Conservation (phyloP, 2,797 vertebrate genomes). For the Alauda arvensis region DNA sequence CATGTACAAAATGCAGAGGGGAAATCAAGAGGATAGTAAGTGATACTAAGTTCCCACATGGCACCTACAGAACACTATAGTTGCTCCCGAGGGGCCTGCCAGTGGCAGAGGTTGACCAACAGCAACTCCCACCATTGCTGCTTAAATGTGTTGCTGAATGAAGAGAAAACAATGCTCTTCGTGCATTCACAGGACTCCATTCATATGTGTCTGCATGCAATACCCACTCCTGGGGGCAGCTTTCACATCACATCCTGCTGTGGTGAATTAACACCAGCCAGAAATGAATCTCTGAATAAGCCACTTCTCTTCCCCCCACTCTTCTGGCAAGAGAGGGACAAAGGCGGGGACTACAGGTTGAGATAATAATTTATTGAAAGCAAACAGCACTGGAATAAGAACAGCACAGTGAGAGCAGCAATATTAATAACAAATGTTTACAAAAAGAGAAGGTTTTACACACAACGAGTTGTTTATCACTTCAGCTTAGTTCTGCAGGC, state of each 20-base stretch:
- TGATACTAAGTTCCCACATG: background rate
- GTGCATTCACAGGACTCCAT: background rate
- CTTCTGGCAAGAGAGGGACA: background rate
- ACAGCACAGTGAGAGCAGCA: background rate
- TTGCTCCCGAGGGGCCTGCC: background rate
- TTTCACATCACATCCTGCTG: background rate
- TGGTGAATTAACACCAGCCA: background rate
- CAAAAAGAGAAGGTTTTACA: background rate
- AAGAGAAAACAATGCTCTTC: background rate
- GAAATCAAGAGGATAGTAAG: background rate
- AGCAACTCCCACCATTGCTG: rapidly evolving
- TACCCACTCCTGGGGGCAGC: background rate
- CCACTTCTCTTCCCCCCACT: background rate
- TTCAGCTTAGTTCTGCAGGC: background rate
- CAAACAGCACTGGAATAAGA: background rate
- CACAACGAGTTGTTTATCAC: background rate
- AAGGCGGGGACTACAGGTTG: background rate
- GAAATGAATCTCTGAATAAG: background rate
- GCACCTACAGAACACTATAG: background rate
- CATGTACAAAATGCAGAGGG: rapidly evolving
- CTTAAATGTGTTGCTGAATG: background rate
- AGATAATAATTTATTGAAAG: background rate
- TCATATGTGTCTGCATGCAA: background rate
- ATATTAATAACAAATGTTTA: background rate
- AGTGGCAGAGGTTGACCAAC: background rate